Base-by-base conservation (phyloP, 1,140 invertebrate genomes). In the Dolichoris vasculosae region DNA sequence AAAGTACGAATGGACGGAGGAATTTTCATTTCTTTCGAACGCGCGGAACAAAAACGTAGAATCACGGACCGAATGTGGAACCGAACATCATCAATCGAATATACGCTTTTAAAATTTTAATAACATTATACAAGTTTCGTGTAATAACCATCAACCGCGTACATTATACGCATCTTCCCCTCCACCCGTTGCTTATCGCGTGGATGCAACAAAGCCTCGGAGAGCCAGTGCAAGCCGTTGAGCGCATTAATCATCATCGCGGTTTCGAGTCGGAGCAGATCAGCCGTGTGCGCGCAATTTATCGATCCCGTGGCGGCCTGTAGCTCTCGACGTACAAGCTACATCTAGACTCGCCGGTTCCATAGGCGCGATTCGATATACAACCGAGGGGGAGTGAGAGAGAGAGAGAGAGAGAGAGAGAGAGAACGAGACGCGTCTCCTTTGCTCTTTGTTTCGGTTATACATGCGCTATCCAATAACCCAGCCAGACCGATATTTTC, bases 241-340 rank as follows among this genome's bases (percentile, higher is more conserved):
- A 69, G 59, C 80, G 76, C 85, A 86, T 86, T 86, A 83, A 86
- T 86, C 85, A 83, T 86, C 81, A 73, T 86, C 81, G 81, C 30
- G 85, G 81, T 83, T 83, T 80, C 17, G 76, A 71, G 11, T 20
- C 48, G 15, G 75, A 71, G 76, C 78, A 76, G 78, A 85, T 83
- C 82, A 51, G 23, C 43, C 48, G 77, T 38, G 35, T 63, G 82
- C 82, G 82, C 73, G 73, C 73, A 84, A 85, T 85, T 80, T 85
- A 85, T 85, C 83, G 83, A 85, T 85, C 77, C 20, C 46, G 46
- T 7, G 26, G 35, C 59, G 73, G 40, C 23, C 67, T 40, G 67
- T 71, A 71, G 67, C 20, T 73, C 69, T 43, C 69, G 15, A 43
- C 38, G 17, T n/a, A 73, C 69, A 43, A 43, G 69, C 38, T 40